Percentiles rank a stretch among this genome's conserved stretches.
Conservation (phyloP, 2,797 vertebrate genomes). For the Todus mexicanus region DNA sequence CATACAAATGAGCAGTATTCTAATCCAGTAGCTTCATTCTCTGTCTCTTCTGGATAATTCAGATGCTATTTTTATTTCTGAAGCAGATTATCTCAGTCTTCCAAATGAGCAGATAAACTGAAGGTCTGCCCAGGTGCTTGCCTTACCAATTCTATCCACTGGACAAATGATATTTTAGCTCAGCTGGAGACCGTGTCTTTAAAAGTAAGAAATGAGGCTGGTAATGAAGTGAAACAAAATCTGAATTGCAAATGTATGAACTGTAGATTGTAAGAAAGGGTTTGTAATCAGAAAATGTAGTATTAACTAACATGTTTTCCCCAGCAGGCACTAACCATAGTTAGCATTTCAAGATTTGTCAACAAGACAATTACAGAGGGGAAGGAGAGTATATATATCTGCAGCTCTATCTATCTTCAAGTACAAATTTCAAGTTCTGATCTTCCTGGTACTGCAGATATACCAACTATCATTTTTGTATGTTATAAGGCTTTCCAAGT, state of each 20-base stretch:
- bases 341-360: neutral
- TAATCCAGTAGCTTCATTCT: neutral
- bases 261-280: neutral
- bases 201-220: neutral
- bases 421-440: neutral
- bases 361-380: neutral
- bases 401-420: neutral
- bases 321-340: neutral
- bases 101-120: neutral
- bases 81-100: conserved; percentile 11
- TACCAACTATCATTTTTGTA: neutral
- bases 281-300: neutral
- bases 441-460: neutral
- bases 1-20: conserved; percentile 31
- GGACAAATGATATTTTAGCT: neutral
- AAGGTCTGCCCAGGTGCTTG: neutral
- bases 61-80: conserved; percentile 40
- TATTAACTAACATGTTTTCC: neutral
- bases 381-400: neutral
- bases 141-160: neutral
- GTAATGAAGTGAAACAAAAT: neutral
- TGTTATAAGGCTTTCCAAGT: neutral
- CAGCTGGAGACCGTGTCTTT: neutral
- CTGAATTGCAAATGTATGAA: neutral
- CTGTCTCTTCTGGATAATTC: conserved; percentile 2